Conservation (phyloP, 2,797 vertebrate species). For the Crocodylus rhombifer region DNA sequence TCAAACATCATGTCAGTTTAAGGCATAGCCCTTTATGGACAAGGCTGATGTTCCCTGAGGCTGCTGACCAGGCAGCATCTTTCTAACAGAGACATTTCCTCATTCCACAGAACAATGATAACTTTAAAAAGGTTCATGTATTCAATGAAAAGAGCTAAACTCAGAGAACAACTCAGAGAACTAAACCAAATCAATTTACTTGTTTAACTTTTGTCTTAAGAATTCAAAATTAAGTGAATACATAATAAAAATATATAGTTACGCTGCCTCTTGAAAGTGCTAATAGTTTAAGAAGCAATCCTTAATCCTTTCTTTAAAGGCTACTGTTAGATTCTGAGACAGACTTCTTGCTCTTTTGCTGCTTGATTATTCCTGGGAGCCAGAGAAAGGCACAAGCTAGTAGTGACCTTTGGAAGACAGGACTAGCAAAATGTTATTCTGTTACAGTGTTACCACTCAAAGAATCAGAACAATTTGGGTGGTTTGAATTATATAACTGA, state of each 20-base stretch:
- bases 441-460: not conserved
- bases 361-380: not conserved
- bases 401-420: not conserved
- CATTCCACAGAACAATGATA: slow-evolving; percentile 53
- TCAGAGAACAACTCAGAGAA: slow-evolving; percentile 56
- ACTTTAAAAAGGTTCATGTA: slow-evolving; percentile 34
- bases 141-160: slow-evolving; percentile 14
- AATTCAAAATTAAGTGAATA: not conserved
- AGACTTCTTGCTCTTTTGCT: not conserved
- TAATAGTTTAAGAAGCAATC: not conserved
- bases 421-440: not conserved
- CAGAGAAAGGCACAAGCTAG: slow-evolving; percentile 10
- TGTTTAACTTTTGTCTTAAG: slow-evolving; percentile 28
- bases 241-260: not conserved
- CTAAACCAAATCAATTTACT: slow-evolving; percentile 29
- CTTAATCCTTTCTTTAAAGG: slow-evolving; percentile 17
- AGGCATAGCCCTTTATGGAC: not conserved
- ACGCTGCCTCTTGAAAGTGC: not conserved
- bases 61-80: slow-evolving; percentile 19
- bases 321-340: not conserved
- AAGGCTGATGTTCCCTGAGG: not conserved
- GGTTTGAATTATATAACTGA: not conserved
- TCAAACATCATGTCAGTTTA: not conserved
- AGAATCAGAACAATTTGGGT: not conserved
- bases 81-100: slow-evolving; percentile 43